Evolutionary conservation across 2,113 vertebrate species (phyloP).

Genomic region (Platysteira castanea): DNA sequence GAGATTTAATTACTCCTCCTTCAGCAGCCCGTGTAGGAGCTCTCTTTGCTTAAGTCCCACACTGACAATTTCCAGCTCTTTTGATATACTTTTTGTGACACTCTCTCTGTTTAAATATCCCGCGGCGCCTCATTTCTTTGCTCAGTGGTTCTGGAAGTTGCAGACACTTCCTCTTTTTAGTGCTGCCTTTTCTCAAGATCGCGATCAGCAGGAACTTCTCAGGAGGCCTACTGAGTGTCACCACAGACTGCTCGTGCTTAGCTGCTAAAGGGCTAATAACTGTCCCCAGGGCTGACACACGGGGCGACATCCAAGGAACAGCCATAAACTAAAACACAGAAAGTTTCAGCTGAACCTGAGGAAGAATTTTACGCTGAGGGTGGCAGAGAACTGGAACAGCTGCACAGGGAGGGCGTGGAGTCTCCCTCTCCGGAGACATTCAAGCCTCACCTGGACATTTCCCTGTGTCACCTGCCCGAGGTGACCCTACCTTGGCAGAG

Average conservation of each 20-base stretch:
- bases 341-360: background rate
- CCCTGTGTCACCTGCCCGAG: background rate
- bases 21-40: background rate
- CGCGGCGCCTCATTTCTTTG: fast-evolving
- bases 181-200: background rate
- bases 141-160: background rate
- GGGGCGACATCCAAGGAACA: fast-evolving
- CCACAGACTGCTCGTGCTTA: fast-evolving
- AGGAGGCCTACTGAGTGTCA: fast-evolving
- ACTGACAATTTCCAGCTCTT: background rate
- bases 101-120: background rate
- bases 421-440: background rate
- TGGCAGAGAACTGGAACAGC: background rate
- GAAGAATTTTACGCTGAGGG: background rate
- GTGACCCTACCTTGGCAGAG: background rate
- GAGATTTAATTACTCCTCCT: background rate
- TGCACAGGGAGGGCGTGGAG: no score
- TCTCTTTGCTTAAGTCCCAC: background rate
- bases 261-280: fast-evolving
- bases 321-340: background rate
- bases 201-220: fast-evolving
- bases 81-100: fast-evolving
- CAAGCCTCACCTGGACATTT: no score
- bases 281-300: no score
- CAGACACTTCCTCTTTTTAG: background rate